phyloP scores from a whole-genome alignment of 2,797 vertebrate species.

The Myioborus miniatus region DNA sequence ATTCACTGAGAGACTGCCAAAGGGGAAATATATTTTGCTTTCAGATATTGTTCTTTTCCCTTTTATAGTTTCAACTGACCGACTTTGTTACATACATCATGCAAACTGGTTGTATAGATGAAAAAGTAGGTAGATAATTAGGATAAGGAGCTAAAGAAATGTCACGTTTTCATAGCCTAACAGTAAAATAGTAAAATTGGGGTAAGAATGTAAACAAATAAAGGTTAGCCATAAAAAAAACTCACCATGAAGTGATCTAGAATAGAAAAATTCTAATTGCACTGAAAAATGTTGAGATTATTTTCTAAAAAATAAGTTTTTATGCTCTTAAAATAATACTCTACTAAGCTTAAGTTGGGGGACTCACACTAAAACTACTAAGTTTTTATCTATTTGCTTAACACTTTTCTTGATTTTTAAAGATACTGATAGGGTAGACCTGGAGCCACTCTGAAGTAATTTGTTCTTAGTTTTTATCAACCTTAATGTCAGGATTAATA shows the following conservation, averaged over 20 bases:
- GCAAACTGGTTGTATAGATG: not conserved
- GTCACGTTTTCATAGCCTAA: not conserved
- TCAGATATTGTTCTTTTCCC: not conserved
- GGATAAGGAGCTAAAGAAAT: not conserved
- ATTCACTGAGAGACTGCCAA: not conserved
- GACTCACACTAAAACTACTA: not conserved
- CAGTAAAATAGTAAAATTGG: not conserved
- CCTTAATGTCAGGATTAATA: not conserved
- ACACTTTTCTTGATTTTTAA: not conserved
- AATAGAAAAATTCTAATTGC: not conserved
- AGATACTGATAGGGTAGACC: not conserved
- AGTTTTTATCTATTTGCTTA: not conserved
- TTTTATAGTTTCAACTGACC: not conserved
- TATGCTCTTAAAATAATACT: not conserved
- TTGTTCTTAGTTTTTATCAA: not conserved
- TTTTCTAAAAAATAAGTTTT: rapidly evolving
- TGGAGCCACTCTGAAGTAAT: not conserved
- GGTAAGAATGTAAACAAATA: not conserved
- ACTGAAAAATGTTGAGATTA: not conserved
- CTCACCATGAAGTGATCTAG: not conserved
- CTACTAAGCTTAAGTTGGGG: not conserved
- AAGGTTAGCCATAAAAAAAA: not conserved
- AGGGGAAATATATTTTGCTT: not conserved
- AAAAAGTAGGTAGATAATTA: not conserved
- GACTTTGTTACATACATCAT: not conserved